Evolutionary conservation across 2,113 vertebrate genomes (phyloP).

Genomic region (Nothocercus julius): DNA sequence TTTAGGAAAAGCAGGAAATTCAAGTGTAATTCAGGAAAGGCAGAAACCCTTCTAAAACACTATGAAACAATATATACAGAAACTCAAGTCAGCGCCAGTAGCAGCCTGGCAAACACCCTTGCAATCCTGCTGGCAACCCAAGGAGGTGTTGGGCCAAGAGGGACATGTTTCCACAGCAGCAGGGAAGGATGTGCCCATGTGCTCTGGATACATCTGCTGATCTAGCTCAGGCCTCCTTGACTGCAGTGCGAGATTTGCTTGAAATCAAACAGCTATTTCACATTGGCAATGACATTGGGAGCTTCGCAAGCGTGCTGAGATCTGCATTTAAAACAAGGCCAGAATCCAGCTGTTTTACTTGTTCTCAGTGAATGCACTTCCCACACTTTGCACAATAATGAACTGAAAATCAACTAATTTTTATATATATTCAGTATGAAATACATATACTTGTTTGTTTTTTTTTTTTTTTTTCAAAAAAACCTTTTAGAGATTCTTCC

Average conservation of each 20-base stretch:
- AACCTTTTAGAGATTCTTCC: neutral
- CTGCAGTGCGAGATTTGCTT: neutral
- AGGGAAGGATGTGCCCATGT: neutral
- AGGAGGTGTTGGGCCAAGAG: neutral
- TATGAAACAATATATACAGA: neutral
- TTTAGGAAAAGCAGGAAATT: neutral
- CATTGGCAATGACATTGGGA: neutral
- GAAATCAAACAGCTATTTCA: neutral
- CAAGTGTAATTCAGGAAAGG: neutral
- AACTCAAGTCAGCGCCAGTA: neutral
- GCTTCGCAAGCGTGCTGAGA: neutral
- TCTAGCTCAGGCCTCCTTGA: neutral
- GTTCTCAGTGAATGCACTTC: neutral
- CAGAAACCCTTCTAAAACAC: neutral
- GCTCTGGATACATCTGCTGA: rapidly evolving
- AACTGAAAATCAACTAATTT: neutral
- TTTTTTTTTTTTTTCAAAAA: neutral
- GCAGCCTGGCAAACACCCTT: neutral
- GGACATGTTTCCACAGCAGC: neutral
- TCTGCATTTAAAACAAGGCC: neutral
- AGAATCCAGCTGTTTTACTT: constrained; percentile 44
- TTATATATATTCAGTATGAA: neutral
- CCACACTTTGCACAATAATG: constrained; percentile 12
- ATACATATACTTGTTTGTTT: neutral
- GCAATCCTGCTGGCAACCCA: neutral